phyloP scores from a whole-genome alignment of 64 coral and sea anemone genomes.

The Platygyra sinensis region DNA sequence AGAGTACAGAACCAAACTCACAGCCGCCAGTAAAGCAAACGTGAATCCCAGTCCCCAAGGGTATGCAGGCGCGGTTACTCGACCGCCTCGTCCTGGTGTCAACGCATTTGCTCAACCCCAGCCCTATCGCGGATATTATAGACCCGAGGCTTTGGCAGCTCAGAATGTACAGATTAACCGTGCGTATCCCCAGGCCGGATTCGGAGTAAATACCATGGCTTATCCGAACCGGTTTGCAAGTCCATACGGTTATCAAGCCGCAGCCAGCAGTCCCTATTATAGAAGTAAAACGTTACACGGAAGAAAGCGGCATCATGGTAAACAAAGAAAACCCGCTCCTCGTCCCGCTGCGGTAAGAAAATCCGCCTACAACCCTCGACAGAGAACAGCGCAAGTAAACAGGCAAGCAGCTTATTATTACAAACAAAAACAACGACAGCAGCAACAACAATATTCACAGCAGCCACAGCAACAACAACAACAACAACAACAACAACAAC shows the following conservation, averaged over 20 bases:
- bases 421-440: conserved; percentile 1
- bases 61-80: conserved; percentile 14
- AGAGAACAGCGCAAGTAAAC: background rate
- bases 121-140: conserved; percentile 17
- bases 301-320: background rate
- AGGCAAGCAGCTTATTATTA: conserved; percentile 13
- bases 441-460: background rate
- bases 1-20: conserved; percentile 59
- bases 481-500: too few relatives aligned
- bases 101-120: conserved; percentile 31
- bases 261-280: conserved; percentile 33
- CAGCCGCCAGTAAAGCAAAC: conserved; percentile 1
- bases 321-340: background rate
- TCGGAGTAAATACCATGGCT: background rate
- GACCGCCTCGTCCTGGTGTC: conserved; percentile 21
- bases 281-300: conserved; percentile 3
- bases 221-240: conserved; percentile 25
- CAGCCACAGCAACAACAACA: background rate
- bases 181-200: background rate
- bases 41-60: conserved; percentile 5
- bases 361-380: background rate
- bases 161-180: conserved; percentile 32
- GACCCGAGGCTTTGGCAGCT: conserved; percentile 18
- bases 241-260: conserved; percentile 22
- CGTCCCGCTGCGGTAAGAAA: background rate